Conservation (phyloP, 2,113 vertebrate species). For the Brachyhypopomus gauderio region DNA sequence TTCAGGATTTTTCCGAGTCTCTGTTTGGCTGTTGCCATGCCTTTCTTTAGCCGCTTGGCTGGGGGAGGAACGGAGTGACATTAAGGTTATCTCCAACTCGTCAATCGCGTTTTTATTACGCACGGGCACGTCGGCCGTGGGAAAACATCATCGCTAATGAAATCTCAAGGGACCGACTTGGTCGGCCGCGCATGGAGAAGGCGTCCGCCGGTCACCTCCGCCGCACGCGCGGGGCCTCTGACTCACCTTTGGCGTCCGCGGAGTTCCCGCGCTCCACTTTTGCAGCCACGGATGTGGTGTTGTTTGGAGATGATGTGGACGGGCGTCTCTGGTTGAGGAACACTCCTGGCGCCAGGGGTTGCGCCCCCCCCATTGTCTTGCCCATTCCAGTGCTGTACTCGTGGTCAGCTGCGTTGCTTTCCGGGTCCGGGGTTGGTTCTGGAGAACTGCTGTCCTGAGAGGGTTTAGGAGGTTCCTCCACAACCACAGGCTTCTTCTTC, state of each 20-base stretch:
- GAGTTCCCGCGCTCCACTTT: constrained; percentile 80
- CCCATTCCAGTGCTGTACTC: constrained; percentile 85
- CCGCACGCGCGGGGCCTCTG: no score
- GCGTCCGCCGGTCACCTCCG: no score
- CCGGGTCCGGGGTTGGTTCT: constrained; percentile 84
- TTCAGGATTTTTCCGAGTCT: constrained; percentile 99
- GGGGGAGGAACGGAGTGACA: constrained; percentile 48
- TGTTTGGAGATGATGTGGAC: constrained; percentile 91
- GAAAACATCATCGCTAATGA: no score
- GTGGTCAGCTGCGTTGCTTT: constrained; percentile 87
- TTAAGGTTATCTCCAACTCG: constrained; percentile 21
- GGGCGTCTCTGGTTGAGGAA: constrained; percentile 91
- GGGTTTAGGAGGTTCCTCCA: constrained; percentile 72
- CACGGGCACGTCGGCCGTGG: no score
- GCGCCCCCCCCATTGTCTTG: constrained; percentile 79
- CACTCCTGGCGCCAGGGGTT: constrained; percentile 94
- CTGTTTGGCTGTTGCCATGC: constrained; percentile 99
- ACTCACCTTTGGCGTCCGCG: constrained; percentile 76
- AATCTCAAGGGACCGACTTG: no score
- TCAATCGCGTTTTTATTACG: neutral
- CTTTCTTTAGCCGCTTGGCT: constrained; percentile 99
- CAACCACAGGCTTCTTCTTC: constrained; percentile 86
- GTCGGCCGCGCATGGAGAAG: no score
- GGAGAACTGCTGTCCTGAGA: constrained; percentile 92
- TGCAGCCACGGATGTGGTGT: constrained; percentile 72